Evolutionary conservation across 2,113 vertebrate species (phyloP), one percentile per base, ranked within the genome.

Genomic region (Nothoprocta pentlandii): DNA sequence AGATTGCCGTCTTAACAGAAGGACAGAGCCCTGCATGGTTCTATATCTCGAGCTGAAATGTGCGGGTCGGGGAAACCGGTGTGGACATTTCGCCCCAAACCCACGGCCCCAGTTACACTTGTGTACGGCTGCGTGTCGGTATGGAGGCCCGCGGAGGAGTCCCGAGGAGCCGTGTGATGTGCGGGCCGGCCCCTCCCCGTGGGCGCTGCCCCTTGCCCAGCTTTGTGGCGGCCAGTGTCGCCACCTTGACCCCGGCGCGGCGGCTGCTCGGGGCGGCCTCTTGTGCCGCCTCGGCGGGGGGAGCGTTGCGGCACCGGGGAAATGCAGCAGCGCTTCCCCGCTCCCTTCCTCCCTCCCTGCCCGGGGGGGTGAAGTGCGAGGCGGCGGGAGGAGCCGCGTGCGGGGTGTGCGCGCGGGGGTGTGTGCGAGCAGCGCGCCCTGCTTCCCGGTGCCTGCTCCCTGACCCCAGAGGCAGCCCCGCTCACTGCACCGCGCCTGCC

Each of bases 401-500:
- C 54, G 75, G 80, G 88, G 91, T 89, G 85, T 41, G 64, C 32
- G 82, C 67, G 75, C 80, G 47, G 47, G 47, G 47, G 95, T 41
- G 97, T 76, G 91, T 89, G 95, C 71, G 92, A 86, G 91, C 90
- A 90, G 96, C 75, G 95, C 92, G 97, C 97, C 96, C 96, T 83
- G 97, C 97, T 98, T 98, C 97, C 98, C 97, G 98, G 98, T 98
- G 98, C 98, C 94, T 99, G 98, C 98, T 99, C 98, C 98, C 98
- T 99, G 99, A 98, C 98, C 98, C 99, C 98, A 98, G 98, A 98
- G 98, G 98, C 98, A 97, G 98, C 97, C 98, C 98, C 97, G 97
- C 97, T 98, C 98, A 98, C 98, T 99, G 97, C 98, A 98, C 97
- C 96, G 97, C 93, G 95, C 83, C 56, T 77, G 86, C 98, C 91